Evolutionary conservation across 2,888 invertebrate genomes (phyloP), one percentile per base, ranked within the genome.

Genomic region (Malacosoma neustria): DNA sequence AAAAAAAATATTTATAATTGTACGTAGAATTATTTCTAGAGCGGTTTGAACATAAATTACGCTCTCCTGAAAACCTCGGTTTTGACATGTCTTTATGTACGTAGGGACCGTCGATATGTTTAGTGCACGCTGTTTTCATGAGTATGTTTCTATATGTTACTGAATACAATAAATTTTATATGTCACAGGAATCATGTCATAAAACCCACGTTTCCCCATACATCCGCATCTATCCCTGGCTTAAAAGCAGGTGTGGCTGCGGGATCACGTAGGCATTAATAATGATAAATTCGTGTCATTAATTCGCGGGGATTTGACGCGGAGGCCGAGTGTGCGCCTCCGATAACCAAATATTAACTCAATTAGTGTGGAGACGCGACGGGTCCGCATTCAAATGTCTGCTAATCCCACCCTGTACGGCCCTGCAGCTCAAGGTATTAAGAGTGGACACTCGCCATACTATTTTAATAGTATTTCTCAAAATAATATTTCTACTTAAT

Each of bases 291-390:
- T 77, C 61, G 62, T 60, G 81, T 79, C 82, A 82, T 85, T 85
- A 85, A 82, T 84, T 74, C 77, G 64, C 50, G 34, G 43, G 82
- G 82, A 73, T 85, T 81, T 82, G 79, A 68, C 71, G 67, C 68
- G 63, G 61, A 54, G 61, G 65, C 56, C 65, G 80, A 70, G 75
- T 85, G 86, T 67, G 73, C 72, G 69, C 57, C 57, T 58, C 76
- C 79, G 87, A 87, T 87, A 87, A 82, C 86, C 86, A 86, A 86
- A 86, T 86, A 86, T 86, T 84, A 86, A 84, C 81, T 85, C 82
- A 86, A 86, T 87, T 87, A 87, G 85, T 68, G 63, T 61, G 57
- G 66, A 72, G 74, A 68, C 64, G 69, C 51, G 67, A 44, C 57
- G 54, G 53, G 54, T 54, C 56, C 58, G 71, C 71, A 76, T 80